phyloP scores from a whole-genome alignment of 1,140 invertebrate species.

The Grapholita molesta region DNA sequence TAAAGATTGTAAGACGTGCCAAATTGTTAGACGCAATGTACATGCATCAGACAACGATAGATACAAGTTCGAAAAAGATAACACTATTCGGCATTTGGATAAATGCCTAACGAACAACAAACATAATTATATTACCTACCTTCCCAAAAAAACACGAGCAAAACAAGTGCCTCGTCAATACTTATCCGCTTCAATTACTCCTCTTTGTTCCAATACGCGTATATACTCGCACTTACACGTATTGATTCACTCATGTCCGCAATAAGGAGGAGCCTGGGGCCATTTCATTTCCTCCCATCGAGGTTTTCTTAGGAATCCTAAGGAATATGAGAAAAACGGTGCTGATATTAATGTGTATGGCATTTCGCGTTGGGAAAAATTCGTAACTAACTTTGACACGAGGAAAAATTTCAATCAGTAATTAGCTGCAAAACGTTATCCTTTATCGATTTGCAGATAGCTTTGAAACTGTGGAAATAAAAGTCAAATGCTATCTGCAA shows the following conservation, averaged over 20 bases:
- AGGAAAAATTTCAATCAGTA: no score
- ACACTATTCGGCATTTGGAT: no score
- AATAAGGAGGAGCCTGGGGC: neutral
- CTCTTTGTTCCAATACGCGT: neutral
- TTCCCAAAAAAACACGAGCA: neutral
- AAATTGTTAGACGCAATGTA: no score
- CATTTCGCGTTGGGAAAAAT: no score
- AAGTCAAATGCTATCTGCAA: no score
- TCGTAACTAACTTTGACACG: no score
- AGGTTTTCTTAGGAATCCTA: neutral
- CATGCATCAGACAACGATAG: neutral
- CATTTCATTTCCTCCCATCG: neutral
- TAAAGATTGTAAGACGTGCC: no score
- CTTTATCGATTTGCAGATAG: no score
- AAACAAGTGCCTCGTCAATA: neutral
- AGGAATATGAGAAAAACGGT: neutral
- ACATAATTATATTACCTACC: neutral
- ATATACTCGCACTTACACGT: neutral
- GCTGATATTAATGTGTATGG: neutral
- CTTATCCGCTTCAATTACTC: neutral
- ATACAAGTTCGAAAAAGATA: neutral
- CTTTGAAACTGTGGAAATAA: no score
- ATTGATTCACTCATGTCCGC: neutral
- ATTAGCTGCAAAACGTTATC: no score
- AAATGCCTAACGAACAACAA: neutral